A percentile compares a stretch with the other conserved stretches of the same genome.
Conservation (phyloP, 2,888 invertebrate genomes). For the Eupithecia centaureata region DNA sequence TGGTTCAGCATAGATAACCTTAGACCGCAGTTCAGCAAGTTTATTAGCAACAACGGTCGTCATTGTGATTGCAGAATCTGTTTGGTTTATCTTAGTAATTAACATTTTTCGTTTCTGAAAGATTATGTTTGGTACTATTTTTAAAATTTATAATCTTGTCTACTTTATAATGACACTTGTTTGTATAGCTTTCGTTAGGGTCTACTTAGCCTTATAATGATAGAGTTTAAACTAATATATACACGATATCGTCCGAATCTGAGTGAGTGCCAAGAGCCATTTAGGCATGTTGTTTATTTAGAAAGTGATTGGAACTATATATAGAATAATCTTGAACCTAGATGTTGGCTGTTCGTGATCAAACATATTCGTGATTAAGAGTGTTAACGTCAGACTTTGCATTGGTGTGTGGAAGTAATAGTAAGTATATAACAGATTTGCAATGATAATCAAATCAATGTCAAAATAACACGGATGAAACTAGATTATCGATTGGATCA, state of each 20-base stretch:
- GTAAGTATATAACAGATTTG: slow-evolving; percentile 31
- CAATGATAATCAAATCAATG: slow-evolving; percentile 57
- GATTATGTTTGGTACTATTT: not conserved
- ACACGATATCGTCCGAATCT: slow-evolving; percentile 66
- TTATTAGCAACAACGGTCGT: slow-evolving; percentile 54
- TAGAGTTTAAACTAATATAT: slow-evolving; percentile 74
- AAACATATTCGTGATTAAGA: not conserved
- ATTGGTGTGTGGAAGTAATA: not conserved
- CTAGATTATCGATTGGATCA: not conserved
- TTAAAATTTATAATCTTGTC: not conserved
- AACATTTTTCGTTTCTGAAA: not conserved
- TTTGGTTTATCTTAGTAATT: slow-evolving; percentile 15
- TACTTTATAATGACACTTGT: slow-evolving; percentile 38
- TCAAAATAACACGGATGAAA: not conserved
- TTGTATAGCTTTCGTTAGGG: slow-evolving; percentile 56
- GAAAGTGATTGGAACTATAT: slow-evolving; percentile 3
- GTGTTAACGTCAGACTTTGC: not conserved
- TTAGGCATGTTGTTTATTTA: not conserved
- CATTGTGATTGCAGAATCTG: slow-evolving; percentile 48
- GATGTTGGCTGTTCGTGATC: slow-evolving; percentile 10
- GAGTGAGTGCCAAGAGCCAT: not conserved
- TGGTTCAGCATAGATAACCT: slow-evolving; percentile 68
- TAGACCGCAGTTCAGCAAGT: slow-evolving; percentile 60
- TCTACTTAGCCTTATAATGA: slow-evolving; percentile 74
- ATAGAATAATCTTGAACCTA: too few relatives aligned